A percentile compares a stretch with the other conserved stretches of the same genome.
Evolutionary conservation across 2,888 invertebrate genomes (phyloP).

Genomic region (Xestia rhomboidea): DNA sequence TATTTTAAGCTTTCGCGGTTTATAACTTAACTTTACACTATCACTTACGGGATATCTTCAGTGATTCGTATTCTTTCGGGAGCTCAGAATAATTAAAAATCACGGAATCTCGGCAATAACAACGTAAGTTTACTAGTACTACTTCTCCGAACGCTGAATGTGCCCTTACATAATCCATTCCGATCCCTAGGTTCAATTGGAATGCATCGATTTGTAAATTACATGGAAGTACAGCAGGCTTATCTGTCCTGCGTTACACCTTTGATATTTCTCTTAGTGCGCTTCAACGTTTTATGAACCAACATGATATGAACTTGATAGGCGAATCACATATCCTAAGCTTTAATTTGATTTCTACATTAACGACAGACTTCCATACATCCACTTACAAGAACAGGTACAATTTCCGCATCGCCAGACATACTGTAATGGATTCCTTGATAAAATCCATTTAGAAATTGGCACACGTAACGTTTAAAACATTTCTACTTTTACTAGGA

Average conservation of each 20-base stretch:
- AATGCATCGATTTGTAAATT: background rate
- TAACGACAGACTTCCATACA: background rate
- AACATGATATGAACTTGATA: slow-evolving; percentile 7
- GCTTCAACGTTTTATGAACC: background rate
- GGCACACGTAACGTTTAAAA: slow-evolving; percentile 33
- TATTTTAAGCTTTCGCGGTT: too few relatives aligned
- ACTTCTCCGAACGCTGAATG: background rate
- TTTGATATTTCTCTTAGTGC: slow-evolving; percentile 1
- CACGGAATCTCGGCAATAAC: too few relatives aligned
- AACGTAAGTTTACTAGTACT: background rate
- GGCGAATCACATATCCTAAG: background rate
- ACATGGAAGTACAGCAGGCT: background rate
- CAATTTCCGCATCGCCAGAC: slow-evolving; percentile 12
- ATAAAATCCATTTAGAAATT: slow-evolving; percentile 50
- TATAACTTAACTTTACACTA: too few relatives aligned
- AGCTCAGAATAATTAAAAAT: too few relatives aligned
- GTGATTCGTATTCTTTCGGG: too few relatives aligned
- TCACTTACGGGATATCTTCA: too few relatives aligned
- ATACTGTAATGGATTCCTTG: slow-evolving; percentile 31
- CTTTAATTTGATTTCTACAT: background rate
- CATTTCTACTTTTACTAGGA: slow-evolving; percentile 44
- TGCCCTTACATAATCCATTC: background rate
- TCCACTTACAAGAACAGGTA: slow-evolving; percentile 12
- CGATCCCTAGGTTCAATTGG: background rate
- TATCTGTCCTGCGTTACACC: background rate